Conservation (phyloP, 2,113 vertebrate genomes). For the Sphaerodactylus townsendi region DNA sequence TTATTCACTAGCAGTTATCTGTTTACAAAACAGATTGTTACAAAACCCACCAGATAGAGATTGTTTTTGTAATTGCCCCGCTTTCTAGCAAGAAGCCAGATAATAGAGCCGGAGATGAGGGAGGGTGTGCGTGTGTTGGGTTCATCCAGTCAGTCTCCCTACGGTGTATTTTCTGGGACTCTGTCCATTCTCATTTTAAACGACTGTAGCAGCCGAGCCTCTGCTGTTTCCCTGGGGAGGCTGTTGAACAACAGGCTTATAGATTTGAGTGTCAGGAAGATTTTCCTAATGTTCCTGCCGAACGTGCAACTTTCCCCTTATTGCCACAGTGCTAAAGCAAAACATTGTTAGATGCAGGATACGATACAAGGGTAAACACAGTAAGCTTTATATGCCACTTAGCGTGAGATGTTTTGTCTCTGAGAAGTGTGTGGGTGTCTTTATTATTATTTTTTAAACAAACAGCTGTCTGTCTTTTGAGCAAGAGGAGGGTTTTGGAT, state of each 20-base stretch:
- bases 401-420: conserved; percentile 23
- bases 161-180: not conserved
- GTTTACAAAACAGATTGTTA: not conserved
- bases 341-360: conserved; percentile 34
- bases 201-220: accelerated
- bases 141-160: not conserved
- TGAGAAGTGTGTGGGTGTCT: conserved; percentile 36
- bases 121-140: not conserved
- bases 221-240: not conserved
- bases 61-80: not conserved
- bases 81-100: not conserved
- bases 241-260: conserved; percentile 15
- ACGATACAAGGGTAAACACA: conserved; percentile 35
- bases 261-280: conserved; percentile 44
- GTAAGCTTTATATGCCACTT: conserved; percentile 30
- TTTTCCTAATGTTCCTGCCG: conserved; percentile 32
- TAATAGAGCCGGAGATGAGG: not conserved
- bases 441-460: not conserved
- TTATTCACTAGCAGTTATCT: conserved; percentile 44
- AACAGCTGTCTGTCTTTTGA: conserved; percentile 24
- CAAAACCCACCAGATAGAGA: not conserved
- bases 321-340: conserved; percentile 35
- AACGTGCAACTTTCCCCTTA: conserved; percentile 44
- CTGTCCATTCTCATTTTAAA: conserved; percentile 38
- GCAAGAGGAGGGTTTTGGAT: conserved; percentile 36